phyloP scores from a whole-genome alignment of 2,797 vertebrate species.

The Melanotaenia maccullochi region DNA sequence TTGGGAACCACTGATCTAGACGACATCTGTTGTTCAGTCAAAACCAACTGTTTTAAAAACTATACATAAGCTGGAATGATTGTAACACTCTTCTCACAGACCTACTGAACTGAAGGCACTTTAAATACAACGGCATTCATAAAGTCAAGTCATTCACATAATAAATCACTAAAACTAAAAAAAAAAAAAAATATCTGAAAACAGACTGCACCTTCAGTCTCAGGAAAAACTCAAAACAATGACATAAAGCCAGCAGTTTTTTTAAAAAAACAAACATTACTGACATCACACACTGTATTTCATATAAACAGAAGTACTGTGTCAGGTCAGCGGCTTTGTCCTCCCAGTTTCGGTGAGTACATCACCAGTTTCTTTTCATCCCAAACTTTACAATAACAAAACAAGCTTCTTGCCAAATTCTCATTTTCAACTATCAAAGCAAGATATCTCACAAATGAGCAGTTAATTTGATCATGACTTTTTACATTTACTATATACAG shows the following conservation, averaged over 20 bases:
- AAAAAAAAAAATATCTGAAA: not conserved
- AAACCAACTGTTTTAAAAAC: conserved; percentile 10
- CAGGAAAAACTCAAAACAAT: not conserved
- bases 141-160: conserved; percentile 1
- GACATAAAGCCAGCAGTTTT: not conserved
- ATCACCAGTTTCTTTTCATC: not conserved
- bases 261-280: not conserved
- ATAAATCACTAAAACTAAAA: not conserved
- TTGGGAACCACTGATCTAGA: no score
- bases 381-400: not conserved
- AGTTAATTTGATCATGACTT: not conserved
- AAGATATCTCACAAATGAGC: not conserved
- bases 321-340: not conserved
- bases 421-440: conserved; percentile 10
- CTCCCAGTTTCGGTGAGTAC: not conserved
- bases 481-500: conserved; percentile 30
- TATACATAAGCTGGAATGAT: conserved; percentile 15
- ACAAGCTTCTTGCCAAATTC: not conserved
- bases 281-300: not conserved
- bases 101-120: conserved; percentile 44
- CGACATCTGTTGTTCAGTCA: not conserved
- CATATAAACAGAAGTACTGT: not conserved
- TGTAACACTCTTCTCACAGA: not conserved
- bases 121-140: conserved; percentile 18
- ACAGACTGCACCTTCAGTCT: not conserved